Percentiles rank a stretch among this genome's conserved stretches.
Evolutionary conservation across 2,797 vertebrate genomes (phyloP).

Genomic region (Takifugu ocellatus): DNA sequence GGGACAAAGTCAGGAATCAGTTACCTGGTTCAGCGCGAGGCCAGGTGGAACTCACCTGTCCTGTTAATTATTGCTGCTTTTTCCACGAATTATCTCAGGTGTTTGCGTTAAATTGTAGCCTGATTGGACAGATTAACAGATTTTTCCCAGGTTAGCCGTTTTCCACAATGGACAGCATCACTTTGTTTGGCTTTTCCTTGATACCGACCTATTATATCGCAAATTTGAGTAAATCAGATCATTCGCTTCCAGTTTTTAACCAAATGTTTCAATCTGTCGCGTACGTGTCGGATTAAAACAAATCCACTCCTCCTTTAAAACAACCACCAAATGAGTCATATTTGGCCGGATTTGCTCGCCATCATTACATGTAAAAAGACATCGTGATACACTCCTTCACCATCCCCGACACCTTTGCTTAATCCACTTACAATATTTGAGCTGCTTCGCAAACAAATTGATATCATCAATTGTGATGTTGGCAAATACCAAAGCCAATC

Average conservation of each 20-base stretch:
- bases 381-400: slow-evolving; percentile 59
- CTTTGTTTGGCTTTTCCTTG: too few species aligned
- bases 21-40: slow-evolving; percentile 20
- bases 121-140: slow-evolving; percentile 66
- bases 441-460: slow-evolving; percentile 95
- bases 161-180: too few species aligned
- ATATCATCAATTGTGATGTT: slow-evolving; percentile 97
- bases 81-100: slow-evolving; percentile 27
- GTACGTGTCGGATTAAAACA: slow-evolving; percentile 25
- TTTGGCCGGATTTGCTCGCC: slow-evolving; percentile 35
- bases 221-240: too few species aligned
- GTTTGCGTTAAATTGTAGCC: slow-evolving; percentile 65
- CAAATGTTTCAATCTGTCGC: neutral
- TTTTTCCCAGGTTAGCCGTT: slow-evolving; percentile 37
- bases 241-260: too few species aligned
- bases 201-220: too few species aligned
- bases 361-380: slow-evolving; percentile 57
- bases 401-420: slow-evolving; percentile 68
- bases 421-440: slow-evolving; percentile 82
- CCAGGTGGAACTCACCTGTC: slow-evolving; percentile 61
- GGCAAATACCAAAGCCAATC: slow-evolving; percentile 96
- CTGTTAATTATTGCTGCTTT: slow-evolving; percentile 49
- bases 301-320: slow-evolving; percentile 25
- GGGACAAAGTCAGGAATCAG: slow-evolving; percentile 43
- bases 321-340: slow-evolving; percentile 36